Base-by-base conservation (phyloP, 1,140 invertebrate species). In the Portunus trituberculatus region DNA sequence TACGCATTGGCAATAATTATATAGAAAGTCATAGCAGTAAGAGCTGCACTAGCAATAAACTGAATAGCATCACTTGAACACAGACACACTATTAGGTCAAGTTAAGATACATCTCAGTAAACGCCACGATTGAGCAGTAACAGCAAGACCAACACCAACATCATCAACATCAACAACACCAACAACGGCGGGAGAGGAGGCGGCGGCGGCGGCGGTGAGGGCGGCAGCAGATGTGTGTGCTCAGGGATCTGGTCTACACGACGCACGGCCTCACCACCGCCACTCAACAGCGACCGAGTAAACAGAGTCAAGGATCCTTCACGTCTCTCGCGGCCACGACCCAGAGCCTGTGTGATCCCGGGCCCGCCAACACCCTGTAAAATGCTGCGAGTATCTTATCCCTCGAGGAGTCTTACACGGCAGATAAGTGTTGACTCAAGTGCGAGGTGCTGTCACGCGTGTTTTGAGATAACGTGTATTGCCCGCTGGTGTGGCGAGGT, bases 301-400 rank as follows among this genome's bases (percentile, higher is more conserved):
- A 94, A 94, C 87, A 94, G 28, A 90, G 84, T 94, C 93, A 89
- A 94, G 93, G 93, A 94, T 94, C 84, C 93, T 94, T 76, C 86
- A 94, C 86, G 93, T 94, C 93, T 88, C 84, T 52, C 83, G 86
- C 52, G 93, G 87, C 93, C 52, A 89, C 90, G 90, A 91, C 90
- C 90, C 52, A 91, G 90, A 46, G 59, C 16, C 90, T 46, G 29
- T 76, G 59, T 91, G 90, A 91, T 91, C 90, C 59, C 14, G 39
- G n/a, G 45, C 6, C 46, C 82, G 45, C 46, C 45, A 31, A 28
- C 28, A 32, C 84, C 48, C 86, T 89, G 93, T 89, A 94, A 86
- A 93, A 93, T 84, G 82, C 91, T 84, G 82, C 76, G 76, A 93
- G 91, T 93, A 93, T 93, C 91, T 76, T 93, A 84, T 93, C 28